Evolutionary conservation across 2,888 invertebrate genomes (phyloP).

Genomic region (Nebria salina): DNA sequence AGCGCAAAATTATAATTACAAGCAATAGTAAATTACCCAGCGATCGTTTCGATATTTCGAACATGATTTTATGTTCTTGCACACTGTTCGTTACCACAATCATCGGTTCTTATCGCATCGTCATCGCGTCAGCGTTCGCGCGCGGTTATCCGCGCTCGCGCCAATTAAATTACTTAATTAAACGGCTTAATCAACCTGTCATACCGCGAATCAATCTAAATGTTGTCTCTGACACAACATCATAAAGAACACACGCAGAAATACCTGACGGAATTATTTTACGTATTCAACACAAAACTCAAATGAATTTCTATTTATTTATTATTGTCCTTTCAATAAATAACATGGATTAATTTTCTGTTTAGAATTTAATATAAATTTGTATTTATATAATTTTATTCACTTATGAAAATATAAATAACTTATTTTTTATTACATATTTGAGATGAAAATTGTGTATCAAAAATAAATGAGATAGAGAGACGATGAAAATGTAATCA

Average conservation of each 20-base stretch:
- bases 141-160: slow-evolving; percentile 55
- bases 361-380: too few relatives aligned
- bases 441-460: too few relatives aligned
- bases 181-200: slow-evolving; percentile 68
- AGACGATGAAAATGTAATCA: neutral
- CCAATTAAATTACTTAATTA: slow-evolving; percentile 70
- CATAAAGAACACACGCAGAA: neutral
- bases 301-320: neutral
- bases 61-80: neutral
- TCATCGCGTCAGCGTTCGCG: slow-evolving; percentile 49
- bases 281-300: neutral
- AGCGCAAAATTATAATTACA: too few relatives aligned
- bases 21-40: too few relatives aligned
- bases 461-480: too few relatives aligned
- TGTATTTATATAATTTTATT: too few relatives aligned
- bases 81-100: slow-evolving; percentile 14
- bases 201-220: slow-evolving; percentile 62
- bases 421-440: too few relatives aligned
- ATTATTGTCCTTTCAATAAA: too few relatives aligned
- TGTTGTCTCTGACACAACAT: slow-evolving; percentile 16
- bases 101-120: slow-evolving; percentile 24
- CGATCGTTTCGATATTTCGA: too few relatives aligned
- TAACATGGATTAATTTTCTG: too few relatives aligned
- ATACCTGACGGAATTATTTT: neutral
- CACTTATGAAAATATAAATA: too few relatives aligned